These are phyloP conservation scores for Ceriagrion tenellum DNA, from an alignment of 2,888 invertebrate genomes.

Conservation along the genomic window DNA sequence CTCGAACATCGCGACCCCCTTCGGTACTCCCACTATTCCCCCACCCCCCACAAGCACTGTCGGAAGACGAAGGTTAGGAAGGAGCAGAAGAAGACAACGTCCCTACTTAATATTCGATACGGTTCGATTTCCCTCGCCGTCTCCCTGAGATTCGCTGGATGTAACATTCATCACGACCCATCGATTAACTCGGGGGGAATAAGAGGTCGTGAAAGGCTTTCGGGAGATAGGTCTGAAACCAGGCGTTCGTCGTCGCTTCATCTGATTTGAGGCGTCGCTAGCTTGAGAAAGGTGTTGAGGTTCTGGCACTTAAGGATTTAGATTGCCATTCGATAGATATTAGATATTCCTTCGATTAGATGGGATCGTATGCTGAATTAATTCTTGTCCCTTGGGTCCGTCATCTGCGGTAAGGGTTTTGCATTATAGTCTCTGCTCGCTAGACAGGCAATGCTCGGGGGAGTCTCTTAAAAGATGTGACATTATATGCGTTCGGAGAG, in stretches of 20 bases:
- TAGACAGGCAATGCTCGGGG: no score
- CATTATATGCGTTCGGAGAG: no score
- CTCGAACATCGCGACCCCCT: not conserved
- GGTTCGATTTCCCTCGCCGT: not conserved
- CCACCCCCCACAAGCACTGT: not conserved
- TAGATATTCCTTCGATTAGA: not conserved
- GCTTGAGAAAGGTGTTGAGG: not conserved
- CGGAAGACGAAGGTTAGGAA: not conserved
- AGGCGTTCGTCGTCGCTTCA: not conserved
- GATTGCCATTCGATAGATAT: not conserved
- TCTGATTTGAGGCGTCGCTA: not conserved
- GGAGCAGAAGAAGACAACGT: not conserved
- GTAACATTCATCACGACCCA: not conserved
- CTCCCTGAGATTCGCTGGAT: not conserved
- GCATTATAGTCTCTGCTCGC: no score
- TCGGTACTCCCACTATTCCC: not conserved
- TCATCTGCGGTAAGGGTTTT: no score
- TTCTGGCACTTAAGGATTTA: not conserved
- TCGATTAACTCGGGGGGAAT: not conserved
- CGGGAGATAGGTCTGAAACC: not conserved
- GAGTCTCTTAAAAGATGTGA: no score
- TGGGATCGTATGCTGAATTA: not conserved
- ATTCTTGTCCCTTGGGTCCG: no score
- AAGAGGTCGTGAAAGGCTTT: not conserved
- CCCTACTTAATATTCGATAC: constrained; percentile 16